A percentile compares a stretch with the other conserved stretches of the same genome.
Conservation (phyloP, 2,888 invertebrate genomes). For the Dinocampus coccinellae region DNA sequence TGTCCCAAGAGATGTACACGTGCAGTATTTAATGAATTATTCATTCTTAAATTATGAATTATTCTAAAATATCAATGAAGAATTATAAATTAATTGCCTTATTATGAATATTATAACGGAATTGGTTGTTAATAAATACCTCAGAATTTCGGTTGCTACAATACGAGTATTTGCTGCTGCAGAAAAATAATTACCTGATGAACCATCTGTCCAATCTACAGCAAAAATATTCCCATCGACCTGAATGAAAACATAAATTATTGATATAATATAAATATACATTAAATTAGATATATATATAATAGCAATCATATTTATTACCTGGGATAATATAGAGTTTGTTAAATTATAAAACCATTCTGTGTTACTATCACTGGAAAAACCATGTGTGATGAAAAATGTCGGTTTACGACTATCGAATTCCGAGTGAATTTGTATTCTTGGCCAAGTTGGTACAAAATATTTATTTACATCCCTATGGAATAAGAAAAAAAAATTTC, state of each 20-base stretch:
- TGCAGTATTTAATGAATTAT: conserved; percentile 43
- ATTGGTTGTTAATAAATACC: conserved; percentile 44
- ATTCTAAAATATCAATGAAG: conserved; percentile 48
- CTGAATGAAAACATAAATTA: conserved; percentile 49
- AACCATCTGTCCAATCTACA: conserved; percentile 67
- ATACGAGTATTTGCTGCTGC: conserved; percentile 56
- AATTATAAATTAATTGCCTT: conserved; percentile 12
- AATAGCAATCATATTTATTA: conserved; percentile 40
- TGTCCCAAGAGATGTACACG: conserved; percentile 61
- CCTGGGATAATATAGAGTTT: conserved; percentile 61
- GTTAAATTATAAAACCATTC: conserved; percentile 64
- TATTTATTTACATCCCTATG: conserved; percentile 36
- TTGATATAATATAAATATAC: conserved; percentile 10
- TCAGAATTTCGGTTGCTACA: conserved; percentile 59
- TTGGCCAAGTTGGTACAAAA: conserved; percentile 48
- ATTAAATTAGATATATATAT: neutral
- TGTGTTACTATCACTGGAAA: conserved; percentile 56
- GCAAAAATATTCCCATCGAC: conserved; percentile 66
- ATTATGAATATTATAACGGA: conserved; percentile 4
- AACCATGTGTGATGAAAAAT: conserved; percentile 67
- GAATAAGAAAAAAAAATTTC: neutral
- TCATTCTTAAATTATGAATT: conserved; percentile 47
- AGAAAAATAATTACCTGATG: conserved; percentile 58
- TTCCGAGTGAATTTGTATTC: conserved; percentile 51
- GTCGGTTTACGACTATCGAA: conserved; percentile 52